These are phyloP conservation scores for Lateolabrax maculatus DNA, from an alignment of 2,797 vertebrate genomes.

Conservation along the genomic window DNA sequence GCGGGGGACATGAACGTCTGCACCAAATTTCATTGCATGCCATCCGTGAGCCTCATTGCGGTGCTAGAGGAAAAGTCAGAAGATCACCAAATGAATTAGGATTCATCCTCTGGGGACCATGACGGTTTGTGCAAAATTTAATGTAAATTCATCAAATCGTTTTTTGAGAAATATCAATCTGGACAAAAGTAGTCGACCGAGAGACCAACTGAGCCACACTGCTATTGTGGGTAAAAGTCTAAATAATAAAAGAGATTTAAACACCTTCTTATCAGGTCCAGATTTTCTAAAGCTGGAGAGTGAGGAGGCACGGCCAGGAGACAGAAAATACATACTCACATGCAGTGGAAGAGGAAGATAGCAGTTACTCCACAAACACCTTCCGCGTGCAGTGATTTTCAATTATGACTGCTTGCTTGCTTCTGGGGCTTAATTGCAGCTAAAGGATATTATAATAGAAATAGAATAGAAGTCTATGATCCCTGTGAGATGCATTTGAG, in stretches of 20 bases:
- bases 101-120: not conserved
- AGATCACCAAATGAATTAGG: not conserved
- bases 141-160: not conserved
- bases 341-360: not conserved
- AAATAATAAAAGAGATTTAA: not conserved
- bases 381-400: conserved; percentile 34
- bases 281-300: not conserved
- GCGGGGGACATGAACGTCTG: too few relatives aligned
- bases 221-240: not conserved
- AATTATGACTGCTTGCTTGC: conserved; percentile 27
- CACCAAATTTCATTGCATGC: not conserved
- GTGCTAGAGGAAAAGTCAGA: not conserved
- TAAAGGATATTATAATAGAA: conserved; percentile 42
- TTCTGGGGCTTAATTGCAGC: conserved; percentile 52
- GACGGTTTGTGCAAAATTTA: not conserved
- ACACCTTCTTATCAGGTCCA: not conserved
- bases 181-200: not conserved
- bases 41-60: too few relatives aligned
- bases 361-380: conserved; percentile 13
- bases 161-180: not conserved
- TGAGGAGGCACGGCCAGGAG: not conserved
- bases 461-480: conserved; percentile 31
- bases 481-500: conserved; percentile 39
- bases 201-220: not conserved
- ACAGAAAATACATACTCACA: not conserved